phyloP scores from a whole-genome alignment of 2,888 invertebrate species.

The Agrochola circellaris region DNA sequence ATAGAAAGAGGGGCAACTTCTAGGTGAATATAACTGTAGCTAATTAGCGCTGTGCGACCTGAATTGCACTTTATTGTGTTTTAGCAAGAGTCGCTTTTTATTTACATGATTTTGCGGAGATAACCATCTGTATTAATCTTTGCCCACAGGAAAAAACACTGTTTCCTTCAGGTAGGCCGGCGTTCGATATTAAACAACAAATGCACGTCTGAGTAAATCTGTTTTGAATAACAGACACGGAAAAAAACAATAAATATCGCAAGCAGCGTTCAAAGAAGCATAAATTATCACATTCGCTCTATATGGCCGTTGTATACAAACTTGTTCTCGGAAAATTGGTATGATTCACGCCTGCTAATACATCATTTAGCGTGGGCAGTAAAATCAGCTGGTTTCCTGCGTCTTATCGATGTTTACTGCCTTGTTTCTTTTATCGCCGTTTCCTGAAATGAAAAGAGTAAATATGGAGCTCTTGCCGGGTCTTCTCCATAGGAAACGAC shows the following conservation, averaged over 20 bases:
- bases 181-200: background rate
- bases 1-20: too few relatives aligned
- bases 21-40: too few relatives aligned
- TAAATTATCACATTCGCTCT: conserved; percentile 35
- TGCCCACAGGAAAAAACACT: background rate
- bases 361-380: conserved; percentile 3
- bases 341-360: conserved; percentile 35
- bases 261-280: conserved; percentile 27
- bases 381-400: conserved; percentile 18
- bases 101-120: too few relatives aligned
- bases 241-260: conserved; percentile 18
- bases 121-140: too few relatives aligned
- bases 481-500: background rate
- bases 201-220: background rate
- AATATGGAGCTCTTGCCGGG: background rate
- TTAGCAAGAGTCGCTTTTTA: too few relatives aligned
- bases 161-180: background rate
- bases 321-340: conserved; percentile 28
- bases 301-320: conserved; percentile 28
- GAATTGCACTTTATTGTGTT: too few relatives aligned
- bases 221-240: conserved; percentile 9
- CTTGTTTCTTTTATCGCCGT: background rate
- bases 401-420: conserved; percentile 16
- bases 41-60: too few relatives aligned
- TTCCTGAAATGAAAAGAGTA: background rate